Conservation (phyloP, 2,113 vertebrate species). For the Myrmecophaga tridactyla region DNA sequence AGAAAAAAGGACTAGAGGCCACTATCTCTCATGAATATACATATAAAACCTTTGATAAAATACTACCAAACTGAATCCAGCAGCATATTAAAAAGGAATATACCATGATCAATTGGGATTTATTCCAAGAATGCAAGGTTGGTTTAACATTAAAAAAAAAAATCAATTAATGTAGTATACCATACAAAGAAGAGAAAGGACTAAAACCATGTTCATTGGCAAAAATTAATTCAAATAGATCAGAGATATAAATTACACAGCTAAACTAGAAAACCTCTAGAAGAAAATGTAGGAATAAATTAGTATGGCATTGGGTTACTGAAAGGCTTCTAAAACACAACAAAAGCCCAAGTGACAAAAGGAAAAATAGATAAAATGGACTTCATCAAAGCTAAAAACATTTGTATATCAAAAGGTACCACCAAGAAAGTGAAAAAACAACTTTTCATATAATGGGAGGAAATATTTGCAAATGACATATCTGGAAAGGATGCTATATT, state of each 20-base stretch:
- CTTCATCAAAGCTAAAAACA: background rate
- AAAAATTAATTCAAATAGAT: background rate
- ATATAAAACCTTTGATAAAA: too few relatives aligned
- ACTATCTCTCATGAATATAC: too few relatives aligned
- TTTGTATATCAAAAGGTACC: background rate
- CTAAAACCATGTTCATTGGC: too few relatives aligned
- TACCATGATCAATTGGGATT: too few relatives aligned
- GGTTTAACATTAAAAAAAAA: too few relatives aligned
- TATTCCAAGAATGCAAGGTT: too few relatives aligned
- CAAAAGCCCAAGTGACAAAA: background rate
- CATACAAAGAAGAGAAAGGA: background rate
- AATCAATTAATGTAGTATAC: too few relatives aligned
- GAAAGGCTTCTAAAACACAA: background rate
- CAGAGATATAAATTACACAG: too few relatives aligned
- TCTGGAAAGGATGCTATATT: background rate
- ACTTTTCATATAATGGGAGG: background rate
- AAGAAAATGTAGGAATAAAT: background rate
- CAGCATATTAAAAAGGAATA: too few relatives aligned
- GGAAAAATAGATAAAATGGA: background rate
- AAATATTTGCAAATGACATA: background rate
- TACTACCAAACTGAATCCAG: too few relatives aligned
- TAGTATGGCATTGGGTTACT: accelerated
- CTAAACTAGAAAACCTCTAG: background rate
- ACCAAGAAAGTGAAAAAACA: background rate
- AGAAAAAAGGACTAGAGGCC: background rate